Conservation (phyloP, 2,888 invertebrate genomes). For the Taphrorychus bicolor region DNA sequence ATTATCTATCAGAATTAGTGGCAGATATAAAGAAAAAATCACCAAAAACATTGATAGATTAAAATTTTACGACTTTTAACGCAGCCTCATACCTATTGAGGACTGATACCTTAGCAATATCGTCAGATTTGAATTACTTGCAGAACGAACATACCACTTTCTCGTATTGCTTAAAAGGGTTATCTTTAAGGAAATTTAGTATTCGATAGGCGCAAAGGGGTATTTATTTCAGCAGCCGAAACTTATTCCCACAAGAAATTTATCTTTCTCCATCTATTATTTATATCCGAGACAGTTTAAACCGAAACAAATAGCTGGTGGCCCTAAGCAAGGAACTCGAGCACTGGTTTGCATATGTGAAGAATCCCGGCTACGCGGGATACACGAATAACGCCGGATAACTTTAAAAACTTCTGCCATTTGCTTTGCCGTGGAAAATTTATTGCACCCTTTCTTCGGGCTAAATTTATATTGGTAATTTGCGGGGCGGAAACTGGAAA, state of each 20-base stretch:
- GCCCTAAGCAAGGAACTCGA: conserved; percentile 23
- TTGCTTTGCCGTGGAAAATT: conserved; percentile 17
- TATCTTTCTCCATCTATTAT: conserved; percentile 1
- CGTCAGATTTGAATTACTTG: no score
- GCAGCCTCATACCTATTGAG: no score
- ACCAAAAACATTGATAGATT: neutral
- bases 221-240: neutral
- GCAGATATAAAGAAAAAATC: neutral
- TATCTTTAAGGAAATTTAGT: no score
- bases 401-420: conserved; percentile 26
- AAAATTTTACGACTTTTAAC: no score
- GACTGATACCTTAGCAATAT: no score
- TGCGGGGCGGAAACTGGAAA: conserved; percentile 14
- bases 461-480: conserved; percentile 29
- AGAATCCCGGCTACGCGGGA: conserved; percentile 27
- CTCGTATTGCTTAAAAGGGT: no score
- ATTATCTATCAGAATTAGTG: no score
- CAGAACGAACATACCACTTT: no score
- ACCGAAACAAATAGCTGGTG: conserved; percentile 27
- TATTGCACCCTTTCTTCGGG: conserved; percentile 12
- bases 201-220: neutral
- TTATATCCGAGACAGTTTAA: conserved; percentile 24
- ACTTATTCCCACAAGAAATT: no score
- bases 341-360: conserved; percentile 31
- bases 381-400: conserved; percentile 30